Evolutionary conservation across 2,888 invertebrate species (phyloP), one percentile per base, ranked within the genome.

Genomic region (Pollenia amentaria): DNA sequence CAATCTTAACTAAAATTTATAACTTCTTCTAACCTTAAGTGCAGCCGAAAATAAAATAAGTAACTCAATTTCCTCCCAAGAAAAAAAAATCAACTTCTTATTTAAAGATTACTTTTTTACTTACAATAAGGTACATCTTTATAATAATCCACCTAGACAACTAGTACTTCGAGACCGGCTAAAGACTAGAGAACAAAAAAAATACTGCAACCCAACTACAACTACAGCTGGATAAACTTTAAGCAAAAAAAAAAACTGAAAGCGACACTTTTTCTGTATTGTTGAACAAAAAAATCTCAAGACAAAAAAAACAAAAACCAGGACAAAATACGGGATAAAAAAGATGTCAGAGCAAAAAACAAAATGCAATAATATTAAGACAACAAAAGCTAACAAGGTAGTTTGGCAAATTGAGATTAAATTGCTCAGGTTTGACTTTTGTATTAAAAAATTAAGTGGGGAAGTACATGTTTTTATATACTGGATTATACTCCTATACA

Each of bases 401-500:
- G 89, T 89, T 89, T 88, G 88, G 88, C 88, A 90, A 90, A 90
- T 90, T 90, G 90, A 88, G 89, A 89, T 90, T 90, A 90, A 90
- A 90, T 90, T 90, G 90, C 89, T 79, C 88, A 88, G 89, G 88
- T 89, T 90, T 81, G 81, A 88, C 88, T 88, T 87, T 86, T 57
- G 82, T 77, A 86, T 87, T 79, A 87, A 84, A 70, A 76, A 83
- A 70, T 82, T 76, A 87, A 87, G 84, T 81, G 80, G 53, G 21
- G 53, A 21, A 53, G 55, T 67, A 29, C 46, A 14, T 40, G 55
- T 38, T 46, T 12, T 16, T n/a, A 21, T 38, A 67, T 42, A 62
- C 40, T 64, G 38, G 62, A 53, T 76, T 51, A 4, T 57, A 29
- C 29, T 21, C 29, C 11, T 18, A 38, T 11, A 46, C 18, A 57